These are phyloP conservation scores for Spodoptera picta DNA, from an alignment of 2,888 invertebrate genomes.

Conservation along the genomic window DNA sequence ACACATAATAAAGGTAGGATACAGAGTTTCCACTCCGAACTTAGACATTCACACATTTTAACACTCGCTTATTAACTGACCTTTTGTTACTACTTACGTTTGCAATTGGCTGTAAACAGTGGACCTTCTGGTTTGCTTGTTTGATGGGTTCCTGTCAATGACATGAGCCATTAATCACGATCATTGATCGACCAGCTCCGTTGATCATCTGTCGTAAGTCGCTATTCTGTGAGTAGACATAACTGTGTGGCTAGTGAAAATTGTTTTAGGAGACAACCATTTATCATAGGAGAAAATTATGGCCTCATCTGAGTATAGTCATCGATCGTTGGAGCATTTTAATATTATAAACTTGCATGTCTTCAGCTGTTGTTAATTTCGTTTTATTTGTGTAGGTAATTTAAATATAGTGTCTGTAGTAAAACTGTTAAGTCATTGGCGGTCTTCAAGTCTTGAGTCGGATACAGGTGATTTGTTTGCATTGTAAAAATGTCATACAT, in stretches of 20 bases:
- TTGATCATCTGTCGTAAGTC: constrained; percentile 37
- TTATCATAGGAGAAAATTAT: constrained; percentile 28
- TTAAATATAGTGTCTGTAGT: no score
- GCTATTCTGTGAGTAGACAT: constrained; percentile 9
- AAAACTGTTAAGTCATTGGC: no score
- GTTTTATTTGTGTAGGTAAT: neutral
- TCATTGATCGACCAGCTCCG: constrained; percentile 54
- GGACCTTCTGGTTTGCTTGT: constrained; percentile 19
- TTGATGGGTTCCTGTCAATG: constrained; percentile 37
- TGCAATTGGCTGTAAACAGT: neutral
- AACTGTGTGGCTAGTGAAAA: constrained; percentile 33
- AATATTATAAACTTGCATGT: neutral
- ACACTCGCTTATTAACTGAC: neutral
- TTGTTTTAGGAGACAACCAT: constrained; percentile 27
- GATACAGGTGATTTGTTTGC: no score
- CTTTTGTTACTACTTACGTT: neutral
- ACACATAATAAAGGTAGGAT: neutral
- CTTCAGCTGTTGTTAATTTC: no score
- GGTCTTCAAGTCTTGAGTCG: no score
- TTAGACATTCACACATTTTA: no score
- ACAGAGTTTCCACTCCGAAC: no score
- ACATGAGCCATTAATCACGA: constrained; percentile 65
- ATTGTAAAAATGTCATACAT: no score
- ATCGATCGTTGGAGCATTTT: neutral
- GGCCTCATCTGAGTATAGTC: constrained; percentile 5